Evolutionary conservation across 2,797 vertebrate genomes (phyloP).

Genomic region (Hemibagrus guttatus): DNA sequence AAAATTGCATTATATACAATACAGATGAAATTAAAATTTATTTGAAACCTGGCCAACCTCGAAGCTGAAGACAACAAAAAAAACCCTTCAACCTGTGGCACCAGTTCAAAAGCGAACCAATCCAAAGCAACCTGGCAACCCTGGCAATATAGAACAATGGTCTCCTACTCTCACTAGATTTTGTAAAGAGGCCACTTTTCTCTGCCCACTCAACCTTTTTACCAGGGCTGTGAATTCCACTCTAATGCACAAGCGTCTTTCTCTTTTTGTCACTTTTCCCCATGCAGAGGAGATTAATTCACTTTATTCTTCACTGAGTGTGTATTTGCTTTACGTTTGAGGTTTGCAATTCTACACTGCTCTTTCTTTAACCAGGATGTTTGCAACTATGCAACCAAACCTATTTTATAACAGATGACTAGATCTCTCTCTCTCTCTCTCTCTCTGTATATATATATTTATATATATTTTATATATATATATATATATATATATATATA

Average conservation of each 20-base stretch:
- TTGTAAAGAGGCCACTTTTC: slow-evolving; percentile 3
- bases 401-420: background rate
- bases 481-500: no score
- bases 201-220: slow-evolving; percentile 21
- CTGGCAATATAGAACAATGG: background rate
- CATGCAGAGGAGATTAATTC: background rate
- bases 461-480: no score
- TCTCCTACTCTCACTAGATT: background rate
- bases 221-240: slow-evolving; percentile 1
- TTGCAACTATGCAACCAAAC: background rate
- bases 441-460: no score
- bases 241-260: background rate
- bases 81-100: no score
- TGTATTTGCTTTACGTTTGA: background rate
- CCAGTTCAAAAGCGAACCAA: background rate
- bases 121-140: background rate
- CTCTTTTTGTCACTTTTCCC: background rate
- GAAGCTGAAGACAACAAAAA: background rate
- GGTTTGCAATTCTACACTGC: background rate
- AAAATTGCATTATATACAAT: background rate
- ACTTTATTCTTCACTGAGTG: background rate
- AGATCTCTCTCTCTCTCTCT: background rate
- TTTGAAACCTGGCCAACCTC: background rate
- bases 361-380: background rate
- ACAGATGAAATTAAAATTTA: background rate